Base-by-base conservation (phyloP, 2,797 vertebrate genomes). In the Artibeus jamaicensis region DNA sequence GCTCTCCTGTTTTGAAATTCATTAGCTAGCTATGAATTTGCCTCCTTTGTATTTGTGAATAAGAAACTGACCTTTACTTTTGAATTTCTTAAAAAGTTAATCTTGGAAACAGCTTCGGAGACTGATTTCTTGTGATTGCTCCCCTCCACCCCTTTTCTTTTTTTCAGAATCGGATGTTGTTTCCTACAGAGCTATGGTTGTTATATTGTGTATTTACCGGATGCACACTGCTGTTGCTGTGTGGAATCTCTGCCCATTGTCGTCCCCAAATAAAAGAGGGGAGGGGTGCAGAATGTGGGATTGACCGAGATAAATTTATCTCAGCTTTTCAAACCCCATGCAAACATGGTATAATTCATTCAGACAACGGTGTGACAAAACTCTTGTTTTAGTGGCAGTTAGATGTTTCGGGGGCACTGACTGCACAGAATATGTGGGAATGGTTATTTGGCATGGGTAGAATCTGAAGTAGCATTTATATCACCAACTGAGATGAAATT, bases 381-480 rank as follows among this genome's bases (percentile, higher is more conserved):
- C 29, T 74, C 79, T 86, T 85, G 78, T 88, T 84, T 86, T 29
- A 91, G 39, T 3, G 1, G n/a, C 44, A 32, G 6, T 95, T 73
- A 55, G 81, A 29, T 92, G 77, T 70, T 91, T 93, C 55, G 55
- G 48, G 84, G 85, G 50, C 32, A 65, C 59, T 39, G 73, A 67
- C 42, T 7, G 0, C 5, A n/a, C 10, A 68, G 34, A 96, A 86
- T 48, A 11, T 42, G 16, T 71, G 77, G 77, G 70, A 37, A 96
- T 94, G 74, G 34, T 44, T 7, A n/a, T 15, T 50, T 94, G 68
- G 57, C 39, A 92, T 19, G 74, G 77, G 79, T 57, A 79, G 81
- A 55, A 89, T 95, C 84, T 91, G 59, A 91, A 93, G 68, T 76
- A 59, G 26, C 46, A 81, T 88, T 97, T 94, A 81, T 0, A 84